Base-by-base conservation (phyloP, 2,797 vertebrate genomes). In the Gymnothorax javanicus region DNA sequence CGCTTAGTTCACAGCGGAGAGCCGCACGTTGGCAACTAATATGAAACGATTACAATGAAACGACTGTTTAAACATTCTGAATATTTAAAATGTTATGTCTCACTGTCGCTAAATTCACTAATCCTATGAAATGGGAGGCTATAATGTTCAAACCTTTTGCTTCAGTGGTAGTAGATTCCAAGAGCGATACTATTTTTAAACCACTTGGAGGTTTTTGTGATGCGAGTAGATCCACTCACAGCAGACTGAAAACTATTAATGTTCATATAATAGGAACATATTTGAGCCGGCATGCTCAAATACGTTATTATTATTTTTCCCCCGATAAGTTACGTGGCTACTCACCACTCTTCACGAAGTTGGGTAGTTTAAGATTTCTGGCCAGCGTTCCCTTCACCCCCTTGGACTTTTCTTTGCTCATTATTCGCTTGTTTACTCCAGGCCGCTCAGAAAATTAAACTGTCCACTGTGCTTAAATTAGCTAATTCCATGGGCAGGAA, bases 341-440 rank as follows among this genome's bases (percentile, higher is more conserved):
- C 82, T 83, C 82, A 83, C 82, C 77, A 17, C n/a, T 54, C 7
- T 83, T 83, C 82, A 58, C 82, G 33, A 83, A 60, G 25, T 59
- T 83, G 13, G 82, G 60, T 33, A 58, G 23, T 43, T 57, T 27
- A 15, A 83, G 56, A 60, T 59, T 83, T 43, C 12, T 83, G 3
- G 52, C 73, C 73, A 60, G 57, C 56, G 7, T n/a, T 83, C 82
- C 82, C 7, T 15, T 60, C 8, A 82, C 79, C 3, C 82, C 56
- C 57, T 82, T 82, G 2, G 52, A 7, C 56, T 59, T 83, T 13
- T 33, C 82, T 83, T n/a, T 25, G 20, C 82, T 83, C 82, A 83
- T 83, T 27, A 60, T 33, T 82, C 81, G n/a, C 54, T n/a, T 59
- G 82, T 59, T 83, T 83, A 59, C 82, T 33, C 25, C 82, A 23